A percentile compares a stretch with the other conserved stretches of the same genome.
Conservation (phyloP, 2,888 invertebrate genomes). For the Chymomyza amoena region DNA sequence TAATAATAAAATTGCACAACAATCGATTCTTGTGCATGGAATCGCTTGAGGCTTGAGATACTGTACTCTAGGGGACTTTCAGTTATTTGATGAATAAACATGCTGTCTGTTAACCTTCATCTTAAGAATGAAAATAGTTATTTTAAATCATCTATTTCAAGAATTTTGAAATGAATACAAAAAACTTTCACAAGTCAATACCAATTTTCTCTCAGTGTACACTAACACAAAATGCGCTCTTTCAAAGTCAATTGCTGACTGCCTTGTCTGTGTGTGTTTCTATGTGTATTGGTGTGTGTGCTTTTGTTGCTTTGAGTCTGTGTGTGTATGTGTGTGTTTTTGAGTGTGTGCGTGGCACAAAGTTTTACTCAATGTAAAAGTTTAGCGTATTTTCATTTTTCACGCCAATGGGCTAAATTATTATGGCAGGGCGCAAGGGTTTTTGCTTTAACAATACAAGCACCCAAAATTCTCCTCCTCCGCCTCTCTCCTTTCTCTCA, state of each 20-base stretch:
- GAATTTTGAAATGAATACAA: too few species aligned
- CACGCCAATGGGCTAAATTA: slow-evolving; percentile 62
- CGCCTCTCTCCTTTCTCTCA: slow-evolving; percentile 25
- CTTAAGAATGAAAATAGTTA: too few species aligned
- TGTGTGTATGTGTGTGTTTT: not conserved
- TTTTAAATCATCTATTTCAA: too few species aligned
- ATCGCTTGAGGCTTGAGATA: too few species aligned
- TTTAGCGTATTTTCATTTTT: slow-evolving; percentile 66
- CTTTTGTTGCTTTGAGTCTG: slow-evolving; percentile 6
- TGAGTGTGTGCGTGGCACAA: slow-evolving; percentile 32
- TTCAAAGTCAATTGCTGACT: slow-evolving; percentile 57
- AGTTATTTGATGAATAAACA: too few species aligned
- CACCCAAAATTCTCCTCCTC: not conserved
- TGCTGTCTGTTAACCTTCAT: too few species aligned
- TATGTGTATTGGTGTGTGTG: slow-evolving; percentile 10
- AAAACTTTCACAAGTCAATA: too few species aligned
- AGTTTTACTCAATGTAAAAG: slow-evolving; percentile 53
- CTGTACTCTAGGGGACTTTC: too few species aligned
- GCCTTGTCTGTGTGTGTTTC: slow-evolving; percentile 23
- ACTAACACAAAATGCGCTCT: slow-evolving; percentile 26
- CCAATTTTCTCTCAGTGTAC: not conserved
- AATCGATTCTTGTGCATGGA: too few species aligned
- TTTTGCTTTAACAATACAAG: not conserved
- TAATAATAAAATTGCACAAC: too few species aligned
- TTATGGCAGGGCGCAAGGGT: slow-evolving; percentile 1